Conservation (phyloP, 2,113 vertebrate genomes). For the Cariama cristata region DNA sequence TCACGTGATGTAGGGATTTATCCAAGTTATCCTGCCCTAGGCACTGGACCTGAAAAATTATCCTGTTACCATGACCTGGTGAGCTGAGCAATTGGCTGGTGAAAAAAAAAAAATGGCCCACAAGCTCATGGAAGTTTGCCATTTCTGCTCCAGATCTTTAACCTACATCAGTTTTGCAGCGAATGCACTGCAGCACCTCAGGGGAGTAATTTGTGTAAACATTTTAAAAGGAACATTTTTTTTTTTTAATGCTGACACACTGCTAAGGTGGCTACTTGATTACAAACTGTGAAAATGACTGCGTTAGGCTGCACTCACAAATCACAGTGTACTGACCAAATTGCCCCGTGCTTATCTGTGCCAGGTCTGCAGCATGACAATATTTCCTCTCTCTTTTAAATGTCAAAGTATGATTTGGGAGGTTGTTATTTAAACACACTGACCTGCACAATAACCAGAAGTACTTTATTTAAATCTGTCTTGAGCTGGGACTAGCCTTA, state of each 20-base stretch:
- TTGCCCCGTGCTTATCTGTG: constrained; percentile 41
- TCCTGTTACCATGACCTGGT: not conserved
- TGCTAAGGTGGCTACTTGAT: constrained; percentile 50
- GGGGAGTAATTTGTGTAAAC: constrained; percentile 43
- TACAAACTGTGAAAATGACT: constrained; percentile 52
- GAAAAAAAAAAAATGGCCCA: not conserved
- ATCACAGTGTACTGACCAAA: constrained; percentile 56
- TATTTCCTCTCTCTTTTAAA: constrained; percentile 60
- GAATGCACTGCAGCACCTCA: not conserved
- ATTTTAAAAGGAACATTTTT: constrained; percentile 51
- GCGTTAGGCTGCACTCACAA: constrained; percentile 36
- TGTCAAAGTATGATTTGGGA: constrained; percentile 53
- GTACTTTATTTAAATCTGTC: constrained; percentile 62
- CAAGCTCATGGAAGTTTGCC: constrained; percentile 1
- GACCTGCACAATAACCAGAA: constrained; percentile 65
- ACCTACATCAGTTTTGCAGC: not conserved
- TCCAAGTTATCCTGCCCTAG: not conserved
- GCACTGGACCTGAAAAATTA: not conserved
- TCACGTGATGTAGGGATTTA: not conserved
- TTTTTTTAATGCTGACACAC: constrained; percentile 55
- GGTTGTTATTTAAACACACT: constrained; percentile 63
- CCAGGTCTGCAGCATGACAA: constrained; percentile 48
- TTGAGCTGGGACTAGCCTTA: constrained; percentile 50
- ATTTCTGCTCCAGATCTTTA: constrained; percentile 16
- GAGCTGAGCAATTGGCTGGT: not conserved